A percentile compares a stretch with the other conserved stretches of the same genome.
These are phyloP conservation scores for Pseudomyrmex concolor DNA, from an alignment of 1,140 invertebrate species.

Conservation along the genomic window DNA sequence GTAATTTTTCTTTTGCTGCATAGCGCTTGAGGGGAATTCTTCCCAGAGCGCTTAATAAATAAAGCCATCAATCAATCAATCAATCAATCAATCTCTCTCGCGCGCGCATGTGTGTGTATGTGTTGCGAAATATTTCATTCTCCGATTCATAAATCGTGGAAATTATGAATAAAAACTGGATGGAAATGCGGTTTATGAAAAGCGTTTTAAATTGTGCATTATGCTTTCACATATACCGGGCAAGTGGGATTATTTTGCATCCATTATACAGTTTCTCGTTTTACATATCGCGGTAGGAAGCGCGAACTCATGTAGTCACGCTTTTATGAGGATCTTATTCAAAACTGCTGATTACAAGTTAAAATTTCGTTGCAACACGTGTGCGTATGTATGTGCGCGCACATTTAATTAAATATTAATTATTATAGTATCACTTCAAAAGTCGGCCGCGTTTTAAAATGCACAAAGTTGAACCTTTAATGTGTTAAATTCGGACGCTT, in stretches of 20 bases:
- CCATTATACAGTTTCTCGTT: not conserved
- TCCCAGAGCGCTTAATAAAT: too few relatives aligned
- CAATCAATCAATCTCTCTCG: too few relatives aligned
- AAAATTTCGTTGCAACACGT: not conserved
- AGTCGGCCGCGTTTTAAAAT: constrained; percentile 11
- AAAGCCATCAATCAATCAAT: too few relatives aligned
- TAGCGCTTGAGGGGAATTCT: too few relatives aligned
- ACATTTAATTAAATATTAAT: constrained; percentile 24
- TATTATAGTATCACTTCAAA: not conserved
- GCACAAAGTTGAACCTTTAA: constrained; percentile 9
- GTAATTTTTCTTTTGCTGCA: too few relatives aligned
- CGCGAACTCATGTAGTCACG: too few relatives aligned
- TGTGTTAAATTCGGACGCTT: not conserved
- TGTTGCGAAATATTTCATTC: constrained; percentile 35
- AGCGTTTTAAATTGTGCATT: constrained; percentile 11
- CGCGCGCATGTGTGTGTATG: not conserved
- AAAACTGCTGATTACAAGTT: constrained; percentile 3
- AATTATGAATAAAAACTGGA: constrained; percentile 45
- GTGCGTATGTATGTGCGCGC: too few relatives aligned
- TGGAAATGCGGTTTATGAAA: constrained; percentile 1
- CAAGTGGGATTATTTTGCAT: not conserved
- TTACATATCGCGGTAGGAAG: not conserved
- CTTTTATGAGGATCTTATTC: not conserved
- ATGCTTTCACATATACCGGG: not conserved
- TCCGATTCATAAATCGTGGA: constrained; percentile 33